These are phyloP conservation scores for Argya squamiceps DNA, from an alignment of 2,797 vertebrate genomes.

Conservation along the genomic window DNA sequence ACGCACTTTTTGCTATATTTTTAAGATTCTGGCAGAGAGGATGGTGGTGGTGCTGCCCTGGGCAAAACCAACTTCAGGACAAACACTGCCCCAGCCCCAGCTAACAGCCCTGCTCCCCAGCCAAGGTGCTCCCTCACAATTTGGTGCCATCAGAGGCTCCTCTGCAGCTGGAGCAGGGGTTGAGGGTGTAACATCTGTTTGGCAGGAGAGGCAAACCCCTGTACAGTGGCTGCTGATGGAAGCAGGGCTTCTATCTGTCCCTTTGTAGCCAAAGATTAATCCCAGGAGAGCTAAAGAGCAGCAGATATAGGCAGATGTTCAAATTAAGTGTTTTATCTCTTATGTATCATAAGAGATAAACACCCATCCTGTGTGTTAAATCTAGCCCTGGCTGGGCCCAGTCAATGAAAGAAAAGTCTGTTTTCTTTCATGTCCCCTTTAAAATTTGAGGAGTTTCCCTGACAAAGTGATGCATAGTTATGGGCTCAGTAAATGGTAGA, in stretches of 20 bases:
- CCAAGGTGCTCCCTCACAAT: background rate
- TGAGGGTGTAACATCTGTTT: rapidly evolving
- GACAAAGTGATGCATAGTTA: conserved; percentile 63
- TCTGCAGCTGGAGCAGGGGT: background rate
- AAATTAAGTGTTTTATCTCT: background rate
- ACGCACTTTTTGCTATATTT: background rate
- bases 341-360: background rate
- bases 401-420: background rate
- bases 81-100: background rate
- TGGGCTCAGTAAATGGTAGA: conserved; percentile 46
- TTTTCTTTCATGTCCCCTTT: background rate
- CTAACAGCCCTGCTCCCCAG: background rate
- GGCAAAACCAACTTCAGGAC: background rate
- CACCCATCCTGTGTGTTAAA: background rate
- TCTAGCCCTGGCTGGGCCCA: background rate
- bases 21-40: background rate
- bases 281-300: background rate
- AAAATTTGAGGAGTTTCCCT: conserved; percentile 37
- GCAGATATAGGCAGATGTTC: background rate
- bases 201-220: background rate
- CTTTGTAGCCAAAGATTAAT: background rate
- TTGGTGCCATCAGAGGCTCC: background rate
- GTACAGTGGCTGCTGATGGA: background rate
- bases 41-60: background rate
- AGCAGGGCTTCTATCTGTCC: background rate